These are phyloP conservation scores for Parapristionchus giblindavisi DNA, from an alignment of 2,888 invertebrate genomes.

Conservation along the genomic window DNA sequence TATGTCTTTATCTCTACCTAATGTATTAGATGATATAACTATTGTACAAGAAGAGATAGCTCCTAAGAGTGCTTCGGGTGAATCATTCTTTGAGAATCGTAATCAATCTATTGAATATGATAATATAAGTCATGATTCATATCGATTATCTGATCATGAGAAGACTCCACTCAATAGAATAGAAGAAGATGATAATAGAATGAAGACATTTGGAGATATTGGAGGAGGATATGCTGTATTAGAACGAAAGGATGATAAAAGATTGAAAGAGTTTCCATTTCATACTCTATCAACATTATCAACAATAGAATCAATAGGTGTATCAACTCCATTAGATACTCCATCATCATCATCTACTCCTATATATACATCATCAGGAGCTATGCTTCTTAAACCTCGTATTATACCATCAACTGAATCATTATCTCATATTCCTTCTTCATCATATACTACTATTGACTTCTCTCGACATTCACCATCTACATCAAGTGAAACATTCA, in stretches of 20 bases:
- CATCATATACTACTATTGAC: neutral
- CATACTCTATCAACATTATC: slow-evolving; percentile 1
- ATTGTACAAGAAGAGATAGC: slow-evolving; percentile 45
- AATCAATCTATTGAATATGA: slow-evolving; percentile 49
- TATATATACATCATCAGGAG: slow-evolving; percentile 53
- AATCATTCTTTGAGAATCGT: slow-evolving; percentile 60
- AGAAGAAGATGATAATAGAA: neutral
- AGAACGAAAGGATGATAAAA: neutral
- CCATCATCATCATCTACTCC: slow-evolving; percentile 28
- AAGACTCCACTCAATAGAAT: neutral
- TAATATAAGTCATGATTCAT: slow-evolving; percentile 66
- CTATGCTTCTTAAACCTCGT: slow-evolving; percentile 53
- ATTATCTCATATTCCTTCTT: neutral
- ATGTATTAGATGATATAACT: slow-evolving; percentile 64
- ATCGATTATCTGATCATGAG: slow-evolving; percentile 62
- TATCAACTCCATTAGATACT: neutral
- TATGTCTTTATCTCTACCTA: slow-evolving; percentile 66
- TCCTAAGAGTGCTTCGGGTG: slow-evolving; percentile 63
- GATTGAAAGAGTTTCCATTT: slow-evolving; percentile 17
- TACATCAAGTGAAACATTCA: neutral
- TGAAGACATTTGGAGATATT: slow-evolving; percentile 33
- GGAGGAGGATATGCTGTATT: slow-evolving; percentile 31
- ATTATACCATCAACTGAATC: slow-evolving; percentile 48
- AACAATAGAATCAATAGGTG: neutral
- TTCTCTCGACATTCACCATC: too few relatives aligned